A percentile compares a stretch with the other conserved stretches of the same genome.
These are phyloP conservation scores for Alfaro cultratus DNA, from an alignment of 2,797 vertebrate genomes.

Conservation along the genomic window DNA sequence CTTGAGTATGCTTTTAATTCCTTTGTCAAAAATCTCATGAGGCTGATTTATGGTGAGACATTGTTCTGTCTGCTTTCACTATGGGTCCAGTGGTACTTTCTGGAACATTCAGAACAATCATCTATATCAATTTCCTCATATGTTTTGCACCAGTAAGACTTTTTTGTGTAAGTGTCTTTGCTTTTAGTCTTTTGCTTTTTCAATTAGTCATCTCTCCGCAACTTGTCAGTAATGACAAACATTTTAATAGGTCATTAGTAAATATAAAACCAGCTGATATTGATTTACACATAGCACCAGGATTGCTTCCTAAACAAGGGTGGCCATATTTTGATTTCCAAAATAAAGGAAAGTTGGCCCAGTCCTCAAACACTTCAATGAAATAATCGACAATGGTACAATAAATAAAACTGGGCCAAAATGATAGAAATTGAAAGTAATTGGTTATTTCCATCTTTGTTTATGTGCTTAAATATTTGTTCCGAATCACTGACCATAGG, in stretches of 20 bases:
- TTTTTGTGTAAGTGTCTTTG: too few species aligned
- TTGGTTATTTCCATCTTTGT: too few species aligned
- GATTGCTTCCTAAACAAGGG: background rate
- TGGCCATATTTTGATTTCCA: too few species aligned
- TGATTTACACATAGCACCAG: background rate
- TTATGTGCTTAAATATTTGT: too few species aligned
- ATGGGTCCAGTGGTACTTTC: background rate
- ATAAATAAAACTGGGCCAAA: too few species aligned
- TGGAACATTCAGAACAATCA: background rate
- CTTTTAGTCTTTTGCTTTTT: background rate
- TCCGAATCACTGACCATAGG: too few species aligned
- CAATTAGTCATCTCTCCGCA: background rate
- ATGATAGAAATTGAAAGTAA: too few species aligned
- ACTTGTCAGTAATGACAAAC: background rate
- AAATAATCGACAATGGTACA: too few species aligned
- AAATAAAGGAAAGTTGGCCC: too few species aligned
- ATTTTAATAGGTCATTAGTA: background rate
- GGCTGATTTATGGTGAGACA: background rate
- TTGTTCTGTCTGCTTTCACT: background rate
- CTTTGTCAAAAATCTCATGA: background rate
- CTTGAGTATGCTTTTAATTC: background rate
- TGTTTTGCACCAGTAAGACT: background rate
- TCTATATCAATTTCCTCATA: background rate
- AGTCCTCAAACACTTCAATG: too few species aligned
- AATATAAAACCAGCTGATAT: background rate